Evolutionary conservation across 2,113 vertebrate genomes (phyloP).

Genomic region (Cyphomyrus discorhynchus): DNA sequence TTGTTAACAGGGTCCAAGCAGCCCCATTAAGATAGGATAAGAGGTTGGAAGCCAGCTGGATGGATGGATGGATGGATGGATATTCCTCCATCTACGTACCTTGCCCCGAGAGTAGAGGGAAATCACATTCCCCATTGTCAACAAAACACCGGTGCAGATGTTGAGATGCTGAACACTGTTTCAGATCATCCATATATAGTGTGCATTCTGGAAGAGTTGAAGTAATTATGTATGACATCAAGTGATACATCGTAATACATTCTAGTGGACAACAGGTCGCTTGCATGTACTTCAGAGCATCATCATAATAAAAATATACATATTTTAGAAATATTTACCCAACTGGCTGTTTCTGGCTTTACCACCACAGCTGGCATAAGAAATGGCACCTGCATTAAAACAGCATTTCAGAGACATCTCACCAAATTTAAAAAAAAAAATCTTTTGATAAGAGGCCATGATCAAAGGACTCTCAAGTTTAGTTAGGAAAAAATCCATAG

Average conservation of each 20-base stretch:
- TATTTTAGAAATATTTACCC: neutral
- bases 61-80: neutral
- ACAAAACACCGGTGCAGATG: conserved; percentile 8
- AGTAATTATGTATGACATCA: neutral
- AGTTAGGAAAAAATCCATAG: neutral
- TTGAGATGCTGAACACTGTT: neutral
- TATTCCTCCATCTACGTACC: neutral
- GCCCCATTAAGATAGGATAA: neutral
- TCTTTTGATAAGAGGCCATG: neutral
- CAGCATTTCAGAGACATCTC: neutral
- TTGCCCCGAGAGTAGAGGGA: neutral
- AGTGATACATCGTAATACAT: neutral
- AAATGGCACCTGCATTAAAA: neutral
- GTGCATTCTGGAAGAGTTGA: conserved; percentile 23
- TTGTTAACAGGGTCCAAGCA: neutral
- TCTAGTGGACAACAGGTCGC: neutral
- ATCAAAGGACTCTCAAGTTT: neutral
- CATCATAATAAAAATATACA: neutral
- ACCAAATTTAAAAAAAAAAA: neutral
- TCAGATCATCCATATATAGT: conserved; percentile 12
- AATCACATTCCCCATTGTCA: neutral
- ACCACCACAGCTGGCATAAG: neutral
- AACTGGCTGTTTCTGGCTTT: neutral
- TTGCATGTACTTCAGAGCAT: neutral
- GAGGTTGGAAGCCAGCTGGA: neutral